phyloP scores from a whole-genome alignment of 2,113 vertebrate species.

The Ciconia stormi region DNA sequence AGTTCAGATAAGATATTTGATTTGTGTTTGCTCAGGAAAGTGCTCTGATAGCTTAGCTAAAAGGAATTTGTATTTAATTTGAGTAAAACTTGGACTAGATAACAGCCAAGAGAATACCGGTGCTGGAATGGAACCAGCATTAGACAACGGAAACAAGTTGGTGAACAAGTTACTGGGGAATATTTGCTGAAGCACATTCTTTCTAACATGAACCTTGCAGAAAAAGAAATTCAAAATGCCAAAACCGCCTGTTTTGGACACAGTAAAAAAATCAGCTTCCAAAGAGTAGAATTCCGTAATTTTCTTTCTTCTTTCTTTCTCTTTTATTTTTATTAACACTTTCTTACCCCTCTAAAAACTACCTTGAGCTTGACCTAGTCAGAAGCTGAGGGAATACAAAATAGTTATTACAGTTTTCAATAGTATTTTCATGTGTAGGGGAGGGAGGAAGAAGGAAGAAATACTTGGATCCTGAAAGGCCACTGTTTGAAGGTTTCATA shows the following conservation, averaged over 20 bases:
- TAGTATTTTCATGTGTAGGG: neutral
- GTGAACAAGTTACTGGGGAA: neutral
- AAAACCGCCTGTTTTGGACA: neutral
- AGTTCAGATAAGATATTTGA: constrained; percentile 2
- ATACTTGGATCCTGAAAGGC: neutral
- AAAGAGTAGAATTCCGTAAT: neutral
- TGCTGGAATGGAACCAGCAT: neutral
- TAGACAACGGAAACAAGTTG: neutral
- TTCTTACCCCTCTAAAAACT: neutral
- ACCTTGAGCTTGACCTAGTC: neutral
- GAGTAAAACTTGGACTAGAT: constrained; percentile 22
- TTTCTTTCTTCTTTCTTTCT: neutral
- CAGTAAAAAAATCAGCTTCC: neutral
- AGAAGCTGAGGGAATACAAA: neutral
- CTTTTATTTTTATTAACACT: neutral
- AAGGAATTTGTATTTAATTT: constrained; percentile 27
- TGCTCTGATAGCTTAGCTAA: constrained; percentile 26
- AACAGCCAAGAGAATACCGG: neutral
- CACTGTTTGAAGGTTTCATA: neutral
- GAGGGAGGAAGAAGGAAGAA: neutral
- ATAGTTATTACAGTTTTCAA: neutral
- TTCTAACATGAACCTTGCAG: neutral
- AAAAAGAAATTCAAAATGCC: neutral
- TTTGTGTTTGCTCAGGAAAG: constrained; percentile 46
- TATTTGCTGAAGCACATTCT: neutral